Conservation (phyloP, 2,888 invertebrate species). For the Hermodice carunculata region DNA sequence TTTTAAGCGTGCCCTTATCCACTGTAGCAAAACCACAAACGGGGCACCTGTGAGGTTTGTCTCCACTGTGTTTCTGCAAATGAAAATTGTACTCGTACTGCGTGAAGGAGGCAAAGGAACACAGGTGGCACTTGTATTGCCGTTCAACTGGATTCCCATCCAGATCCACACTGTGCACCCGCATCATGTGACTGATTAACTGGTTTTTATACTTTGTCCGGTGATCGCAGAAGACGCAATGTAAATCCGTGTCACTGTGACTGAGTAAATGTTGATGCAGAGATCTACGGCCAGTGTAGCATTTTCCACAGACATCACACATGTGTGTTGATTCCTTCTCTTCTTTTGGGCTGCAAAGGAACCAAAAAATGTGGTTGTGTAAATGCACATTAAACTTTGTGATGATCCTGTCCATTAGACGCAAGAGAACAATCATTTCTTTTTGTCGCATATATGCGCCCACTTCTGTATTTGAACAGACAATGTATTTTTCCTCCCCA, state of each 20-base stretch:
- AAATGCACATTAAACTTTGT: no score
- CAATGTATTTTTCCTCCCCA: no score
- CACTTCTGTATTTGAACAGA: no score
- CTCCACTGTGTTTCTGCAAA: neutral
- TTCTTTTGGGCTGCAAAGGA: no score
- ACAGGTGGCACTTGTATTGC: neutral
- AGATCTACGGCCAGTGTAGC: neutral
- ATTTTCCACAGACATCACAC: constrained; percentile 2
- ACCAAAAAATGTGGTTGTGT: no score
- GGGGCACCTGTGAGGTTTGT: neutral
- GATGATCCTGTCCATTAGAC: no score
- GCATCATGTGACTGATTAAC: neutral
- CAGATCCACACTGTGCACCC: neutral
- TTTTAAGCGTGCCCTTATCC: neutral
- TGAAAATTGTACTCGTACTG: neutral
- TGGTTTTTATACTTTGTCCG: neutral
- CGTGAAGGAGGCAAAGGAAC: neutral
- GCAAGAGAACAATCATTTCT: no score
- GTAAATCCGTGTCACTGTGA: neutral
- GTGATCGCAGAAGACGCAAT: neutral
- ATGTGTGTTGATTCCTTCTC: no score
- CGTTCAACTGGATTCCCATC: neutral
- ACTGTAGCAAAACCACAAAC: neutral
- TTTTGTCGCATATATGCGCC: no score
- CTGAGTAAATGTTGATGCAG: neutral